These are phyloP conservation scores for Orestias chungarensis DNA, from an alignment of 2,797 vertebrate species.

Conservation along the genomic window DNA sequence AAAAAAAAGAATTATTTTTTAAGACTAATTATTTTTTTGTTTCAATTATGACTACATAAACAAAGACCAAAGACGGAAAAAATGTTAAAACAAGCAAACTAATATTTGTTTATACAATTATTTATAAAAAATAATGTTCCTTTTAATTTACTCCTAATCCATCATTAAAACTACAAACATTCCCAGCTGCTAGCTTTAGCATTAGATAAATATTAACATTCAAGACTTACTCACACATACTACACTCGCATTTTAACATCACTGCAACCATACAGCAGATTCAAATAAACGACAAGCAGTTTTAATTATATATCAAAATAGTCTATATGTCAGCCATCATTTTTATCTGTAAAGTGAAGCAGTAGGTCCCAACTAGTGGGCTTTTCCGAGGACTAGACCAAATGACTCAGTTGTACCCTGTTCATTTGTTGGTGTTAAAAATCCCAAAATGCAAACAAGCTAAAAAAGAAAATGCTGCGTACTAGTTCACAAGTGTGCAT, in stretches of 20 bases:
- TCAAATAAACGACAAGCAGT: not conserved
- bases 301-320: not conserved
- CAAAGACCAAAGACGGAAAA: slow-evolving; percentile 67
- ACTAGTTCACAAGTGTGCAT: not conserved
- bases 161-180: slow-evolving; percentile 68
- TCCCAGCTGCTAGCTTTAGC: slow-evolving; percentile 70
- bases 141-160: slow-evolving; percentile 71
- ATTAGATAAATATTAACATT: slow-evolving; percentile 60
- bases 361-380: not conserved
- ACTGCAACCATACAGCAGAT: slow-evolving; percentile 21
- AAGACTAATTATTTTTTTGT: too few species aligned
- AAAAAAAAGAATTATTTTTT: not conserved
- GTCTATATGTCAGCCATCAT: not conserved
- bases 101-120: slow-evolving; percentile 49
- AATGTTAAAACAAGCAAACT: slow-evolving; percentile 9
- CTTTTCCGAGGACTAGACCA: not conserved
- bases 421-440: not conserved
- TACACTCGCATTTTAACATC: slow-evolving; percentile 5
- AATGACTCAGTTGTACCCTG: not conserved
- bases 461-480: not conserved
- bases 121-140: slow-evolving; percentile 77
- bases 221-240: slow-evolving; percentile 37
- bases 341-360: not conserved
- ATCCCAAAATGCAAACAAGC: too few species aligned
- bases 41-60: slow-evolving; percentile 79